Conservation (phyloP, 2,888 invertebrate genomes). For the Catotricha subobsoleta region DNA sequence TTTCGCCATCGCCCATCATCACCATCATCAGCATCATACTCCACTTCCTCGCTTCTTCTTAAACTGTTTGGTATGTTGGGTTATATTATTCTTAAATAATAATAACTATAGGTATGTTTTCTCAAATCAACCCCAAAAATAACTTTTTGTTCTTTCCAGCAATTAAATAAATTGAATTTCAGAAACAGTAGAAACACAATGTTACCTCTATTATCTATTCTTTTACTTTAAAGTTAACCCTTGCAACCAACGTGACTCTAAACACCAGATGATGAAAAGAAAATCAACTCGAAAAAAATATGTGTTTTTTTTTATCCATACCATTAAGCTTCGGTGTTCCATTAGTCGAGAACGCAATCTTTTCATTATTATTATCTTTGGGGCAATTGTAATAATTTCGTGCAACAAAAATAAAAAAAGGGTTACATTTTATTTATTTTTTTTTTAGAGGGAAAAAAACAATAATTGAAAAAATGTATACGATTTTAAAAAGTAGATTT, state of each 20-base stretch:
- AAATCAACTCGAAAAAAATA: background rate
- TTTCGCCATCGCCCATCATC: too few relatives aligned
- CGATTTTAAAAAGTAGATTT: background rate
- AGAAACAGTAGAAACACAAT: background rate
- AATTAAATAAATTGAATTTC: constrained; percentile 2
- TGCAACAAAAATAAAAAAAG: background rate
- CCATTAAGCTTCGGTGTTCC: background rate
- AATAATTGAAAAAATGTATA: background rate
- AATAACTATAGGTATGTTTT: too few relatives aligned
- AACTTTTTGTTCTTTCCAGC: constrained; percentile 3
- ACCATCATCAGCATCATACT: too few relatives aligned
- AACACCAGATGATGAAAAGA: too few relatives aligned
- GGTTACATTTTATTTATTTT: background rate
- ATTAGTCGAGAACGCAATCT: background rate
- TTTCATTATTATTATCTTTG: background rate
- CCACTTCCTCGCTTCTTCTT: too few relatives aligned
- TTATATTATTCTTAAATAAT: too few relatives aligned
- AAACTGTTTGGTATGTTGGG: too few relatives aligned
- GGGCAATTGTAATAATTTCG: background rate
- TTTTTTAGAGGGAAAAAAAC: background rate
- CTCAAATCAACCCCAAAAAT: background rate
- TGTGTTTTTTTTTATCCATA: background rate
- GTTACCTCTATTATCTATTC: background rate
- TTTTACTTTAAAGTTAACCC: too few relatives aligned
- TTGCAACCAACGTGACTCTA: too few relatives aligned